These are phyloP conservation scores for Ammodramus savannarum DNA, from an alignment of 2,113 vertebrate species.

Conservation along the genomic window DNA sequence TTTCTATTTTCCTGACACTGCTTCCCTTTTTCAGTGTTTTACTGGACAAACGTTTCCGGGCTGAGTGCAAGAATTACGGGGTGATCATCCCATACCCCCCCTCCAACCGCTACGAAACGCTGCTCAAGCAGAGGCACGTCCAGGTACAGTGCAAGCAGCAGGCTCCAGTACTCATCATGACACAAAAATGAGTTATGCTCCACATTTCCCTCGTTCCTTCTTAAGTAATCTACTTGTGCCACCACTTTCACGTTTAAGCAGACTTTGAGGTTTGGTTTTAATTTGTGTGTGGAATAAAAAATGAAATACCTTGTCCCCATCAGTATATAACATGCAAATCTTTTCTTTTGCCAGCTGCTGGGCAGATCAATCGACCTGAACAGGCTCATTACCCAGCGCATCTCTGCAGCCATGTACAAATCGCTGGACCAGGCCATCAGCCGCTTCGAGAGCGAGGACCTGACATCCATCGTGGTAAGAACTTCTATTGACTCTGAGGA, in stretches of 20 bases:
- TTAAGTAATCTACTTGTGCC: not conserved
- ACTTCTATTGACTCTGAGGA: not conserved
- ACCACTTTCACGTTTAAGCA: not conserved
- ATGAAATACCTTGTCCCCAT: not conserved
- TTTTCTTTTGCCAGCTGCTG: conserved; percentile 77
- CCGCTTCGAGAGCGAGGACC: conserved; percentile 97
- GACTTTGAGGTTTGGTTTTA: not conserved
- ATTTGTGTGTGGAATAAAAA: not conserved
- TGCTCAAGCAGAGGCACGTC: conserved; percentile 97
- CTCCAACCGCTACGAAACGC: conserved; percentile 96
- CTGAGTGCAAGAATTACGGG: conserved; percentile 98
- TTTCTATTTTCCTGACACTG: not conserved
- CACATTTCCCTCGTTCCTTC: not conserved
- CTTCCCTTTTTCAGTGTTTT: conserved; percentile 81
- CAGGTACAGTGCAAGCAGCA: conserved; percentile 78
- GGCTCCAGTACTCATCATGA: not conserved
- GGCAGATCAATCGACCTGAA: conserved; percentile 97
- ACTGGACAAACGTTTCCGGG: conserved; percentile 95
- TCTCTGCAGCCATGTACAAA: conserved; percentile 98
- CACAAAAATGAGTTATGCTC: not conserved
- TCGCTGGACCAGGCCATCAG: conserved; percentile 98
- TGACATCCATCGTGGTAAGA: conserved; percentile 97
- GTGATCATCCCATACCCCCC: conserved; percentile 98
- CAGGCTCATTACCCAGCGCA: conserved; percentile 96
- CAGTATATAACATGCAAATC: not conserved